Evolutionary conservation across 2,797 vertebrate genomes (phyloP).

Genomic region (Gadopsis bispinosus): DNA sequence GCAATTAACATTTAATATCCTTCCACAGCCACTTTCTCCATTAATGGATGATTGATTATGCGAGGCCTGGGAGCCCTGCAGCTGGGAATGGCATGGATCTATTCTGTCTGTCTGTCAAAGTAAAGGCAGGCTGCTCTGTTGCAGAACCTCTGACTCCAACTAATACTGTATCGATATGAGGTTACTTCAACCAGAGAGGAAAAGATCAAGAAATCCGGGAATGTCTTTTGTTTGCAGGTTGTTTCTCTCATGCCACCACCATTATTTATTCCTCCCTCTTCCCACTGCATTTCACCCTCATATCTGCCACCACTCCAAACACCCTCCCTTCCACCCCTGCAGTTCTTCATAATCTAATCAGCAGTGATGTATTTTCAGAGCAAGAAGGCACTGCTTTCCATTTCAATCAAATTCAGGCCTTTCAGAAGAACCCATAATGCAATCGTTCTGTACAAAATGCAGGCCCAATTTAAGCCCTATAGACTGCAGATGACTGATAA

Average conservation of each 20-base stretch:
- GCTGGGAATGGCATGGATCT: constrained; percentile 79
- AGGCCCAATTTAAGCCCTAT: constrained; percentile 77
- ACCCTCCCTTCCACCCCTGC: constrained; percentile 45
- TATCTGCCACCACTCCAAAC: constrained; percentile 54
- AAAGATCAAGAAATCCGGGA: constrained; percentile 52
- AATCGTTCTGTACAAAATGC: constrained; percentile 77
- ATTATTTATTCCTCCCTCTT: constrained; percentile 24
- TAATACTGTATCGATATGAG: constrained; percentile 67
- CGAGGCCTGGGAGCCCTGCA: constrained; percentile 69
- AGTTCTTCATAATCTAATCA: constrained; percentile 80
- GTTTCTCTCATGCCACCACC: constrained; percentile 14
- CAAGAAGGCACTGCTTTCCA: constrained; percentile 80
- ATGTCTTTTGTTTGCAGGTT: constrained; percentile 35
- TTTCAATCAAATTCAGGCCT: constrained; percentile 82
- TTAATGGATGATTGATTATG: constrained; percentile 89
- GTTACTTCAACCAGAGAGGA: constrained; percentile 48
- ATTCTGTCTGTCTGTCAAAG: constrained; percentile 80
- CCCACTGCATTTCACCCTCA: constrained; percentile 55
- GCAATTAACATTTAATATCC: constrained; percentile 91
- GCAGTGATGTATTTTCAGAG: constrained; percentile 77
- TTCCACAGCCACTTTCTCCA: constrained; percentile 88
- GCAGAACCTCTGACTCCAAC: constrained; percentile 67
- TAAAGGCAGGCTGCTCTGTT: constrained; percentile 50
- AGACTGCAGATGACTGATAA: constrained; percentile 82
- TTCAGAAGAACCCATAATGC: constrained; percentile 81